These are phyloP conservation scores for Alosa sapidissima DNA, from an alignment of 2,797 vertebrate species.

Conservation along the genomic window DNA sequence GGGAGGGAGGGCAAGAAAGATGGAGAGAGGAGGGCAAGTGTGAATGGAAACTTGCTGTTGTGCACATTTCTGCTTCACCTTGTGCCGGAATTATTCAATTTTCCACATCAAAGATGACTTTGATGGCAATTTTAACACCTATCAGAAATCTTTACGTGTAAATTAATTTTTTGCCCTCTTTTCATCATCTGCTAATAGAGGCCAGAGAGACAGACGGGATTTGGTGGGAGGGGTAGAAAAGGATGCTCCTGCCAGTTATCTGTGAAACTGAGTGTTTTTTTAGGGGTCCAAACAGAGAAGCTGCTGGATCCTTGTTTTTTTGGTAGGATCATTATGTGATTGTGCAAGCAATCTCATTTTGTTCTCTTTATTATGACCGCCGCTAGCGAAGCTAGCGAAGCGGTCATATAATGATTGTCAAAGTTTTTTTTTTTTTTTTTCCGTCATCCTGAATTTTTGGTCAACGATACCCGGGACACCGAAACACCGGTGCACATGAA, in stretches of 20 bases:
- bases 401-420: too few species aligned
- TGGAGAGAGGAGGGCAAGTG: not conserved
- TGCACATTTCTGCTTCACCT: constrained; percentile 24
- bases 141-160: constrained; percentile 33
- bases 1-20: not conserved
- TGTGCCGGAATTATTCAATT: constrained; percentile 20
- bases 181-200: constrained; percentile 30
- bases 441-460: too few species aligned
- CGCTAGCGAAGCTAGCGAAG: too few species aligned
- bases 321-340: too few species aligned
- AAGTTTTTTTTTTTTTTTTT: too few species aligned
- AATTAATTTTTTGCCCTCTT: constrained; percentile 40
- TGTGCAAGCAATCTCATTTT: too few species aligned
- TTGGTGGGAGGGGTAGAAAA: not conserved
- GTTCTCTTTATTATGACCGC: too few species aligned
- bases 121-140: constrained; percentile 36
- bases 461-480: too few species aligned
- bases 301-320: too few species aligned
- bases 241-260: constrained; percentile 43
- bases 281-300: too few species aligned
- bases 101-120: constrained; percentile 38
- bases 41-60: not conserved
- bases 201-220: not conserved
- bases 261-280: constrained; percentile 28
- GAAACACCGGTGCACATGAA: too few species aligned